Percentiles rank a stretch among this genome's conserved stretches.
Conservation (phyloP, 1,140 invertebrate species). For the Papilio aristodemus region DNA sequence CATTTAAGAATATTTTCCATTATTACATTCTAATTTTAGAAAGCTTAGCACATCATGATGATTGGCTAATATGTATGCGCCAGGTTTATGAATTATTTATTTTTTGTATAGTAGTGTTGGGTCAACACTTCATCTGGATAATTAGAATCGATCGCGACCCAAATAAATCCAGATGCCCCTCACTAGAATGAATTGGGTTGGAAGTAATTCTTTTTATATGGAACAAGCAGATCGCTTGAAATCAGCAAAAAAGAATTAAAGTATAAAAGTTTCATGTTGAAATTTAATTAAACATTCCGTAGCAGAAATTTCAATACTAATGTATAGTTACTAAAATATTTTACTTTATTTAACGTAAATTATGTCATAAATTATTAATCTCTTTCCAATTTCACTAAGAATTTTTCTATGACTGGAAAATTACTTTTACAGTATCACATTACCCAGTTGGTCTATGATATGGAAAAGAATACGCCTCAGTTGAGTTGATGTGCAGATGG, state of each 20-base stretch:
- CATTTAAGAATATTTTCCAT: neutral
- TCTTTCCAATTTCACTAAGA: neutral
- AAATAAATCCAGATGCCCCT: slow-evolving; percentile 13
- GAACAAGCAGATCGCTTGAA: neutral
- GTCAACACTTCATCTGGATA: slow-evolving; percentile 11
- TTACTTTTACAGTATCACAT: slow-evolving; percentile 11
- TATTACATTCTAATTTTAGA: no score
- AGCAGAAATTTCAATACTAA: no score
- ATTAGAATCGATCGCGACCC: slow-evolving; percentile 17
- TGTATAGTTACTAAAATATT: no score
- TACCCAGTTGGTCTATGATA: slow-evolving; percentile 14
- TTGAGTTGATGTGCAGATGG: slow-evolving; percentile 22
- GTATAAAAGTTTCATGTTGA: no score
- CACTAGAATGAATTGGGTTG: slow-evolving; percentile 6
- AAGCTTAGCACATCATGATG: no score
- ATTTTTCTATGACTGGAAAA: neutral
- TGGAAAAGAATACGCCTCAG: slow-evolving; percentile 20
- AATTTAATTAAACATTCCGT: no score
- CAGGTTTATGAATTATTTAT: neutral
- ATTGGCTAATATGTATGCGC: no score
- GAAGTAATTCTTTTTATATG: slow-evolving; percentile 8
- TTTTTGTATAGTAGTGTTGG: neutral
- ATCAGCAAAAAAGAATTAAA: neutral
- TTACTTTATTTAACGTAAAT: no score
- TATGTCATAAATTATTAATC: neutral